Conservation (phyloP, 2,888 invertebrate species). For the Acrobasis repandana region DNA sequence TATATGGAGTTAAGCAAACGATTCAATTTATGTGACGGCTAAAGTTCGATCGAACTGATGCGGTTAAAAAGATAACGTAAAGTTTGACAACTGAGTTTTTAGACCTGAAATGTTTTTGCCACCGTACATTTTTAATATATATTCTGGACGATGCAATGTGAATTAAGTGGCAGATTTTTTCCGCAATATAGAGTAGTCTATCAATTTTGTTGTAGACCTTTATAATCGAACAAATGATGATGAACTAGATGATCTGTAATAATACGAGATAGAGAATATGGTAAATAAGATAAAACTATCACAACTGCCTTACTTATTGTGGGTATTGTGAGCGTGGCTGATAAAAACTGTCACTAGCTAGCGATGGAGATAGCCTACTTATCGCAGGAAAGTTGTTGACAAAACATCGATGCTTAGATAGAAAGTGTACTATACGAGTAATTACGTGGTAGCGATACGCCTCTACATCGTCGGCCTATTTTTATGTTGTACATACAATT, state of each 20-base stretch:
- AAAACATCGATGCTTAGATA: not conserved
- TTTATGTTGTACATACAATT: not conserved
- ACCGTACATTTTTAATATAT: not conserved
- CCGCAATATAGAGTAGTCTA: no score
- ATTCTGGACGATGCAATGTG: not conserved
- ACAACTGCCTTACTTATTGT: not conserved
- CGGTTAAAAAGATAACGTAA: not conserved
- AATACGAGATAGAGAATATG: not conserved
- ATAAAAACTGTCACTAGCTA: not conserved
- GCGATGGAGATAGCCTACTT: not conserved
- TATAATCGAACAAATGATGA: no score
- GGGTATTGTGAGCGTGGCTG: not conserved
- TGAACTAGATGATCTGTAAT: not conserved
- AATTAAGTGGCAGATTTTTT: no score
- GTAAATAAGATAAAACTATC: no score
- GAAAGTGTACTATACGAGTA: not conserved
- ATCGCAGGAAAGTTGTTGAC: not conserved
- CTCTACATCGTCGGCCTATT: not conserved
- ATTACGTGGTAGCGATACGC: not conserved
- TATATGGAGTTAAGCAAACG: conserved; percentile 4
- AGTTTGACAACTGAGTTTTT: no score
- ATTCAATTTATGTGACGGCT: conserved; percentile 1
- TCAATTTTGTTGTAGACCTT: no score
- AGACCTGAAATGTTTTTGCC: not conserved
- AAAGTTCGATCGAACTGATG: conserved; percentile 9